Evolutionary conservation across 2,113 vertebrate genomes (phyloP), one percentile per base, ranked within the genome.

Genomic region (Sminthopsis crassicaudata): DNA sequence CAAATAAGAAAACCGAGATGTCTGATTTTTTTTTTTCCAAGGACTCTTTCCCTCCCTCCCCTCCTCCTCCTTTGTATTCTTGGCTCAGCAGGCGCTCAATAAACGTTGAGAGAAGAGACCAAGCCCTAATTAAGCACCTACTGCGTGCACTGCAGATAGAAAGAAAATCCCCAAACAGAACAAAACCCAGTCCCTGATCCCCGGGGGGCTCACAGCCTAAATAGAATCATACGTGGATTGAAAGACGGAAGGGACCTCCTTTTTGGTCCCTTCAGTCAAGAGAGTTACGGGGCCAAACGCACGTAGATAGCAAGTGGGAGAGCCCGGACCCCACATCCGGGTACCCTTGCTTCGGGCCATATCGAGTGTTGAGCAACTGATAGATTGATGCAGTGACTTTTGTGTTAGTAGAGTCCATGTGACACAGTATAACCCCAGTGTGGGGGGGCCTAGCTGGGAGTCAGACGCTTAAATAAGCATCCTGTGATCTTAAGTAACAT

Each of bases 271-370:
- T 42, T 84, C n/a, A 7, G 67, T 19, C 67, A 23, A 84, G n/a
- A 93, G 89, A 91, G 55, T 50, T 30, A 54, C 67, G 57, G 53
- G 52, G 36, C 27, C 26, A 50, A 91, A 92, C 90, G 91, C 92
- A 46, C 12, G 30, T 51, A 26, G 76, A 24, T 93, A n/a, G 53
- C 22, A 54, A 46, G 14, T 91, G 90, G 55, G 22, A 46, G 16
- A 60, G n/a, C 46, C n/a, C 53, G 76, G 91, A 55, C 26, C 36
- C 36, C 30, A 19, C 11, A 76, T 19, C 67, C 16, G 0, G 36
- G 14, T 42, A 22, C 19, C 36, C n/a, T 76, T 42, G 36, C 7
- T 2, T 42, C 6, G 60, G 36, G 36, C 30, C 36, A 16, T 5
- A 84, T 8, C 7, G n/a, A 1, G 0, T 42, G 19, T 22, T 84